Evolutionary conservation across 2,113 vertebrate genomes (phyloP), one percentile per base, ranked within the genome.

Genomic region (Eurypyga helias): DNA sequence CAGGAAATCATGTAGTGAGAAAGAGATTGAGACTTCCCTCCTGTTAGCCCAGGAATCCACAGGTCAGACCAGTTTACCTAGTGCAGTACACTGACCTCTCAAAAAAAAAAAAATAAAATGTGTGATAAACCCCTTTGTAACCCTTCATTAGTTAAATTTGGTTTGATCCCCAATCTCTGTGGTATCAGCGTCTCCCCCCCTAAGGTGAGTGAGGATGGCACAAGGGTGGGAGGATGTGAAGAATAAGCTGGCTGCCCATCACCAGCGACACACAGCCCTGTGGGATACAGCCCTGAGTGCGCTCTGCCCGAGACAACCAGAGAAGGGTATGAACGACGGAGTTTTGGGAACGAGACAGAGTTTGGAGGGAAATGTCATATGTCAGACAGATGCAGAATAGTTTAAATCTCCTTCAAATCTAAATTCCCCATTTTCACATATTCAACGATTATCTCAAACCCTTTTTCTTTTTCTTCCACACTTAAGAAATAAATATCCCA

Each of bases 221-320:
- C 29, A 51, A 31, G 60, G 36, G 51, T 3, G 73, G 51, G 46
- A 70, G 20, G 64, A 78, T 34, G 46, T 17, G 65, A 24, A 26
- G 57, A 75, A 82, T 51, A 84, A 61, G 77, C 29, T 64, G 23
- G 10, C 19, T 57, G 65, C 57, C 60, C 43, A 51, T 34, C 55
- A 67, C 15, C 36, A 34, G 24, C 2, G 4, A 20, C 6, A 21
- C 0, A 1, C 13, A 29, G n/a, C 9, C 20, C 28, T 46, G 75
- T n/a, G 66, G 76, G 45, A 76, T 13, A n/a, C 4, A 69, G 46
- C 55, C 52, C 71, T 6, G 67, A n/a, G 16, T 2, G 11, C 61
- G 41, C 18, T 8, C 36, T 76, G 58, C 31, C 64, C n/a, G 26
- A 76, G 23, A 34, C 10, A 58, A 18, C 5, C 29, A 64, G 25